A percentile compares a stretch with the other conserved stretches of the same genome.
phyloP scores from a whole-genome alignment of 2,113 vertebrate species.

The Microcebus jonahi region DNA sequence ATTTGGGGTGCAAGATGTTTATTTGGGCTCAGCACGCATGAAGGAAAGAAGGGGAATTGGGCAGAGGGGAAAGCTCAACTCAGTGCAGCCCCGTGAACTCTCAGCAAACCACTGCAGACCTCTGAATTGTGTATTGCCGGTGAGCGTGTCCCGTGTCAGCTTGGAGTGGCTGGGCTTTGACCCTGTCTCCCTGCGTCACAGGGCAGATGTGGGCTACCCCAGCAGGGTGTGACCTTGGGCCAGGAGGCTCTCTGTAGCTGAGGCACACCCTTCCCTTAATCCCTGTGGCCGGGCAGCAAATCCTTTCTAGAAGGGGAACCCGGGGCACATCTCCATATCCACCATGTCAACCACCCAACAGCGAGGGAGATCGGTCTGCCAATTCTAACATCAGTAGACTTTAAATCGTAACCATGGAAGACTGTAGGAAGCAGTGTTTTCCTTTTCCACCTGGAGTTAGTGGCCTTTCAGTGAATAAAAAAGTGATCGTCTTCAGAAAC shows the following conservation, averaged over 20 bases:
- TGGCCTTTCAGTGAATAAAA: neutral
- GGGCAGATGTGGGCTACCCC: neutral
- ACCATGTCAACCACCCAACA: neutral
- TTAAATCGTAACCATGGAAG: neutral
- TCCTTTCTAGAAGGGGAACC: neutral
- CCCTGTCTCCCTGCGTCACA: neutral
- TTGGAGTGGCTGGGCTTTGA: neutral
- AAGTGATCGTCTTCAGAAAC: conserved; percentile 29
- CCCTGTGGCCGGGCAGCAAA: neutral
- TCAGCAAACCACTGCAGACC: neutral
- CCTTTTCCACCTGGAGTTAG: neutral
- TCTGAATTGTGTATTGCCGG: neutral
- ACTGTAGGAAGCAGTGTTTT: neutral
- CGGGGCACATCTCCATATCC: neutral
- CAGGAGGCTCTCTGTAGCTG: neutral
- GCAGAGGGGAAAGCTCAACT: neutral
- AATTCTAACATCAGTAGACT: neutral
- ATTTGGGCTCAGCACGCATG: neutral
- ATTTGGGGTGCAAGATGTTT: neutral
- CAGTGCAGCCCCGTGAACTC: neutral
- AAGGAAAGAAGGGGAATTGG: neutral
- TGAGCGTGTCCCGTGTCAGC: neutral
- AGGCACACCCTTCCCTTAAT: neutral
- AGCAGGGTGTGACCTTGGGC: neutral
- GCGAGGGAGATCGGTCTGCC: neutral